Percentiles rank a stretch among this genome's conserved stretches.
These are phyloP conservation scores for Coreius guichenoti DNA, from an alignment of 2,797 vertebrate genomes.

Conservation along the genomic window DNA sequence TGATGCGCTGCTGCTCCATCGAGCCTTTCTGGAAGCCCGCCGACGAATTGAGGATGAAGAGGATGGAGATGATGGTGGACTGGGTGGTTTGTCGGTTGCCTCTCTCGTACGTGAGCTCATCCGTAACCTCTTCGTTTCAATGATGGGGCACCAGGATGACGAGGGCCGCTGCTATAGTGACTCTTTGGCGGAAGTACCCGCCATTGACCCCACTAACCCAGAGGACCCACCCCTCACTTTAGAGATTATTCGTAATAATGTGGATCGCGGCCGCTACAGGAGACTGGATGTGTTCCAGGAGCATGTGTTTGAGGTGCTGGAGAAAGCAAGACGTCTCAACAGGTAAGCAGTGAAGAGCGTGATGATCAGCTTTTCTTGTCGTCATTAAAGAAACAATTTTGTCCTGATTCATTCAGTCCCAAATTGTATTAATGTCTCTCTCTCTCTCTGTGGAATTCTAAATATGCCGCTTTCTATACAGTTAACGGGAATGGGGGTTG, in stretches of 20 bases:
- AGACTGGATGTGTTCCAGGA: constrained; percentile 97
- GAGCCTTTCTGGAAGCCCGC: constrained; percentile 93
- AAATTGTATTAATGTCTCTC: neutral
- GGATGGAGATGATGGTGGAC: constrained; percentile 87
- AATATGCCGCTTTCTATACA: neutral
- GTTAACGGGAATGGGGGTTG: neutral
- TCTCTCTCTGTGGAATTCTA: neutral
- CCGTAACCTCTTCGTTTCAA: constrained; percentile 95
- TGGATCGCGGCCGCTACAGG: constrained; percentile 92
- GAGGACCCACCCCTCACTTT: constrained; percentile 91
- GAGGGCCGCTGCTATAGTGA: constrained; percentile 98
- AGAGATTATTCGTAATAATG: constrained; percentile 91
- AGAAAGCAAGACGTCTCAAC: constrained; percentile 92
- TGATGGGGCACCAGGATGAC: constrained; percentile 98
- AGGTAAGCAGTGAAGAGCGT: constrained; percentile 77
- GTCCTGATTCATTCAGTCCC: neutral
- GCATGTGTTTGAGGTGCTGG: constrained; percentile 96
- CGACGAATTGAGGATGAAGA: constrained; percentile 87
- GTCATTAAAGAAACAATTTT: neutral
- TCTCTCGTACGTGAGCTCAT: constrained; percentile 93
- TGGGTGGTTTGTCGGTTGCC: constrained; percentile 78
- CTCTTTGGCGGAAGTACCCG: constrained; percentile 95
- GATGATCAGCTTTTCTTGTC: neutral
- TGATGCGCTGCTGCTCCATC: constrained; percentile 94
- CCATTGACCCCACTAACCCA: constrained; percentile 86